Conservation (phyloP, 92 coral and sea anemone species). For the Pocillopora meandrina region DNA sequence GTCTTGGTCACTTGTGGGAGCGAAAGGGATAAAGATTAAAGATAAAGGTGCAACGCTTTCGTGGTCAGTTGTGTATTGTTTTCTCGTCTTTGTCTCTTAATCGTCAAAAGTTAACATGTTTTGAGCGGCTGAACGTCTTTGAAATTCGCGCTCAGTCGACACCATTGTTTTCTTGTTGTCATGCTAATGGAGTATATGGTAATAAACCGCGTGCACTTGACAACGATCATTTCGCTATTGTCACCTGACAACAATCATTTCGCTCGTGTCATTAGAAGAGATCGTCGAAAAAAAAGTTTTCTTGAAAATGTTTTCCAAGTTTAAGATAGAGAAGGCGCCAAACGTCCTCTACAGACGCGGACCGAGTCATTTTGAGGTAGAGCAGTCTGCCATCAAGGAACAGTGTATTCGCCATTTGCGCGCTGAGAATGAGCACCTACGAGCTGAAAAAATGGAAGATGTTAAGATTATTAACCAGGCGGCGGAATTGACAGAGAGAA, state of each 20-base stretch:
- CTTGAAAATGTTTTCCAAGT: constrained; percentile 30
- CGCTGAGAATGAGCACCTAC: constrained; percentile 5
- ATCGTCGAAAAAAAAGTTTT: constrained; percentile 2
- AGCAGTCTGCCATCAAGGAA: constrained; percentile 1
- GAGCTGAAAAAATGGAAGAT: neutral
- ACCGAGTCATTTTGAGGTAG: constrained; percentile 18
- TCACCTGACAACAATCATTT: constrained; percentile 27
- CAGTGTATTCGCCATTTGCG: constrained; percentile 2
- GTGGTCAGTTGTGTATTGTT: constrained; percentile 24
- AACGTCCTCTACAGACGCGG: constrained; percentile 22
- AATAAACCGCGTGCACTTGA: constrained; percentile 16
- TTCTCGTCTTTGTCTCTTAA: constrained; percentile 7
- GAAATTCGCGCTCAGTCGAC: constrained; percentile 21
- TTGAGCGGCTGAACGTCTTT: constrained; percentile 19
- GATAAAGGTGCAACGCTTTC: constrained; percentile 13
- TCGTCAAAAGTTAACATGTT: neutral
- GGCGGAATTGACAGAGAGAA: neutral
- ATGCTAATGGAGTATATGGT: constrained; percentile 4
- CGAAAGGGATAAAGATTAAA: too few species aligned
- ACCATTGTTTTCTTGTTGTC: constrained; percentile 30
- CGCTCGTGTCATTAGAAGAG: constrained; percentile 1
- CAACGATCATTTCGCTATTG: constrained; percentile 26
- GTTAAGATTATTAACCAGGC: neutral
- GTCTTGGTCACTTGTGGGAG: too few species aligned
- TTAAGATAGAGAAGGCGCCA: constrained; percentile 6